Evolutionary conservation across 2,888 invertebrate genomes (phyloP), one percentile per base, ranked within the genome.

Genomic region (Nomada goodeniana): DNA sequence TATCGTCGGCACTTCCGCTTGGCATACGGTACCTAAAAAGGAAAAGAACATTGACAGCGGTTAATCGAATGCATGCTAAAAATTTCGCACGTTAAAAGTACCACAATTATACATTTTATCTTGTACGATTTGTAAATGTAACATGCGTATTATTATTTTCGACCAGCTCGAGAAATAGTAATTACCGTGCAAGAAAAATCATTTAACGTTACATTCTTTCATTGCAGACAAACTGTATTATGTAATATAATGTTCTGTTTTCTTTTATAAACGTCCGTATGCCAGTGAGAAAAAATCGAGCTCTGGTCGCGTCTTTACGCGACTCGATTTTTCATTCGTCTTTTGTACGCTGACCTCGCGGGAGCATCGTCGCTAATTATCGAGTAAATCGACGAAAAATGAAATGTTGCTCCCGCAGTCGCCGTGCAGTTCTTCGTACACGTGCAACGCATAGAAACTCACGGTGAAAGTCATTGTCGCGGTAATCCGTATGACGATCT

Each of bases 401-500:
- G n/a, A 26, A 26, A 50, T 26, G 23, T 52, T 36, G 60, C 42
- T 77, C 55, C 18, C 4, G 63, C 26, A 2, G n/a, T 15, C 36
- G n/a, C 1, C 7, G 23, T 42, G 23, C 47, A 10, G 44, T 70
- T 67, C 61, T 29, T 65, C 5, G 20, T 52, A 57, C 53, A 50
- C 65, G 26, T 29, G 55, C 26, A 79, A 80, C 65, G 57, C 42
- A 52, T 67, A 80, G 70, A 78, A 47, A 47, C 53, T 61, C 15
- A 20, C 63, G 52, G n/a, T 15, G 57, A 36, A 36, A 36, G 64
- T 64, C n/a, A 2, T 5, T 26, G 65, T 70, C 61, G 26, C 53
- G 23, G 23, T 60, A 20, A 78, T 52, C 0, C 60, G 11, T 44
- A 7, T 0, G 52, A n/a, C 20, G n/a, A 76, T 74, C 61, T 52